Percentiles rank a stretch among this genome's conserved stretches.
Conservation (phyloP, 2,797 vertebrate species). For the Gouania willdenowi region DNA sequence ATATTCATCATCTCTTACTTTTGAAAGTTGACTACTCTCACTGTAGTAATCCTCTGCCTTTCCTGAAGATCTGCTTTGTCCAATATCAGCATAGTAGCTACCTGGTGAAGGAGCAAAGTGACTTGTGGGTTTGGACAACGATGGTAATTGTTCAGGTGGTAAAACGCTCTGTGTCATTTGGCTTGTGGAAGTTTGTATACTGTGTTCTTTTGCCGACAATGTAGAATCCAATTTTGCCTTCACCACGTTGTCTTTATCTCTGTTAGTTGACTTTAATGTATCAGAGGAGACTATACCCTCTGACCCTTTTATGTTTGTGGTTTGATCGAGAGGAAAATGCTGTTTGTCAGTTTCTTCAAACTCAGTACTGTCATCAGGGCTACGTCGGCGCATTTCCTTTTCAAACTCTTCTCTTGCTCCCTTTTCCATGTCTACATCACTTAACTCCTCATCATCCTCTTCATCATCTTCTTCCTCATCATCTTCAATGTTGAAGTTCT, state of each 20-base stretch:
- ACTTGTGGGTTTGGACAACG: constrained; percentile 24
- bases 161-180: constrained; percentile 23
- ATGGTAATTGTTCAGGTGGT: constrained; percentile 25
- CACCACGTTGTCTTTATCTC: constrained; percentile 25
- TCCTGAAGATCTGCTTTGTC: constrained; percentile 28
- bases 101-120: constrained; percentile 22
- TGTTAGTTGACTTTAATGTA: constrained; percentile 9
- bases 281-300: constrained; percentile 16
- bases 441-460: constrained; percentile 67
- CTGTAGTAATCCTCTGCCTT: constrained; percentile 35
- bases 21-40: constrained; percentile 25
- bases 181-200: constrained; percentile 16
- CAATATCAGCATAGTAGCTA: constrained; percentile 56
- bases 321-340: no score
- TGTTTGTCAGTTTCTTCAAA: constrained; percentile 43
- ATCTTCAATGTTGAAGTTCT: constrained; percentile 67
- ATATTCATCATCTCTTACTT: constrained; percentile 37
- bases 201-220: constrained; percentile 13
- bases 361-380: constrained; percentile 43
- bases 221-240: constrained; percentile 9
- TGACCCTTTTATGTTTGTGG: constrained; percentile 23
- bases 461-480: constrained; percentile 57
- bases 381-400: constrained; percentile 78
- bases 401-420: constrained; percentile 91
- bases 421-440: constrained; percentile 92